Evolutionary conservation across 2,797 vertebrate species (phyloP).

Genomic region (Vultur gryphus): DNA sequence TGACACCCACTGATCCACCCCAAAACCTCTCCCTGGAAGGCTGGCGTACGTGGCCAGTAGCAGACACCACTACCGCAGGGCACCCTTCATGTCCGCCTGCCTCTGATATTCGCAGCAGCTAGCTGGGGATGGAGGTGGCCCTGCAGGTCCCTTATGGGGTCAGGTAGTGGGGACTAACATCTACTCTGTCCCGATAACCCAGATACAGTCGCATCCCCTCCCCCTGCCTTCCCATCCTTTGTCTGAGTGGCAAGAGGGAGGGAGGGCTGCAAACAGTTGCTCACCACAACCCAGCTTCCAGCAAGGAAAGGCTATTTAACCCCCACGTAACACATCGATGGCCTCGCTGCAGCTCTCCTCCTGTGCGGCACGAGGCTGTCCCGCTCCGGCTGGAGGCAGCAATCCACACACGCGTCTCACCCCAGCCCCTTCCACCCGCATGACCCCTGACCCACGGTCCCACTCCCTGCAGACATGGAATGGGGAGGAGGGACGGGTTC

Average conservation of each 20-base stretch:
- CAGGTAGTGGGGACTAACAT: neutral
- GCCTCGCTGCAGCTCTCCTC: neutral
- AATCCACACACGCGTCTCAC: fast-evolving
- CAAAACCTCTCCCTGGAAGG: neutral
- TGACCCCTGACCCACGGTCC: neutral
- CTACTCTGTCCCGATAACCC: neutral
- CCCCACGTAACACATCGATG: neutral
- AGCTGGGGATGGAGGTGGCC: neutral
- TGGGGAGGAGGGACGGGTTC: neutral
- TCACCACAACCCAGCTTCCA: slow-evolving; percentile 19
- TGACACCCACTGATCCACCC: neutral
- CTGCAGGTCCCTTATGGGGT: neutral
- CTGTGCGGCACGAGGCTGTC: fast-evolving
- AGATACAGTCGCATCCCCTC: neutral
- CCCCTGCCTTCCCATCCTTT: slow-evolving; percentile 28
- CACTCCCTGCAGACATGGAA: neutral
- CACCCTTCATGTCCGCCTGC: neutral
- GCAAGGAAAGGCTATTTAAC: neutral
- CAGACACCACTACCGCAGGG: neutral
- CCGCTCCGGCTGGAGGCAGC: neutral
- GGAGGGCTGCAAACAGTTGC: slow-evolving; percentile 38
- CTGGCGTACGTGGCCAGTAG: fast-evolving
- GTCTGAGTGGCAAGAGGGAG: slow-evolving; percentile 30
- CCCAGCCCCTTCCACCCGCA: neutral
- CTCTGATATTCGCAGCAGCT: fast-evolving